Evolutionary conservation across 2,797 vertebrate genomes (phyloP).

Genomic region (Rhyacichthys aspro): DNA sequence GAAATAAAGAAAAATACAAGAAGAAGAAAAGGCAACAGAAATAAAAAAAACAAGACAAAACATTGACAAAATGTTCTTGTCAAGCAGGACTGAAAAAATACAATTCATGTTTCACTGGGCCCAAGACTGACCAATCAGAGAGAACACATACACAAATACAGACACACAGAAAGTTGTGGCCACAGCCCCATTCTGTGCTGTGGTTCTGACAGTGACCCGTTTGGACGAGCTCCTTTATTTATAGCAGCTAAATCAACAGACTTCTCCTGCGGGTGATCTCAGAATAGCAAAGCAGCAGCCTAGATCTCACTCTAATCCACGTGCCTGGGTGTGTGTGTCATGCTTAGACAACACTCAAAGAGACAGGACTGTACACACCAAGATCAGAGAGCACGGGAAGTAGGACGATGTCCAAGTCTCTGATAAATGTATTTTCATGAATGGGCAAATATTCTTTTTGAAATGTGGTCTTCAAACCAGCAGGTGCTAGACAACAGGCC

Average conservation of each 20-base stretch:
- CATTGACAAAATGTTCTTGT: no score
- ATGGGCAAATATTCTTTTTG: background rate
- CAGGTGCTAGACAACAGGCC: conserved; percentile 62
- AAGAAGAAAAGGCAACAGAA: no score
- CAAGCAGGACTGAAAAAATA: no score
- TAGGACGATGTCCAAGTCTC: background rate
- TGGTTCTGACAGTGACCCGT: conserved; percentile 50
- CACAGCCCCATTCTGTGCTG: conserved; percentile 37
- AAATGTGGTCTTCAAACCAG: conserved; percentile 24
- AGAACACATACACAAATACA: background rate
- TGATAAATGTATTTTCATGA: background rate
- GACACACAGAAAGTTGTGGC: conserved; percentile 20
- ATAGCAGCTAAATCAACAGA: conserved; percentile 72
- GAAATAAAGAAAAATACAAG: no score
- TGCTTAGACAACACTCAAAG: conserved; percentile 15
- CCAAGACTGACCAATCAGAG: background rate
- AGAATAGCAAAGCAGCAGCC: conserved; percentile 65
- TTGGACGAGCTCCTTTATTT: conserved; percentile 64
- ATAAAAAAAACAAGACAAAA: no score
- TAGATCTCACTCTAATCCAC: conserved; percentile 59
- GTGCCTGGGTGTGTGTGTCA: conserved; percentile 20
- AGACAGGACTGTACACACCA: conserved; percentile 13
- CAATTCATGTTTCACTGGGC: no score
- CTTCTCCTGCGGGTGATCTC: conserved; percentile 65
- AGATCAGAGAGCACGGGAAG: conserved; percentile 12